Conservation (phyloP, 2,113 vertebrate genomes). For the Zonotrichia leucophrys region DNA sequence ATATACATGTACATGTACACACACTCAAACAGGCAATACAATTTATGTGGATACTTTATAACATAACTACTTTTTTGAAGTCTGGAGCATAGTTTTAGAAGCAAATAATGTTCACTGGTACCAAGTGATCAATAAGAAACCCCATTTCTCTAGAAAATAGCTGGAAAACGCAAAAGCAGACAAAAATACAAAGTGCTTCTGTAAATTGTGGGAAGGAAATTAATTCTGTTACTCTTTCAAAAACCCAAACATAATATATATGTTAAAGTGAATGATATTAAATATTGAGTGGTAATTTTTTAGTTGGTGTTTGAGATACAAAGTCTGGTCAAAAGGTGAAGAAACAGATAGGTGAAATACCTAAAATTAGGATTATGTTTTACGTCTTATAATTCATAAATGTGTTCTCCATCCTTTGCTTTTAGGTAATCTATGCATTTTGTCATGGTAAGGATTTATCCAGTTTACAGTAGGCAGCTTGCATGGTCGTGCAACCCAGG, state of each 20-base stretch:
- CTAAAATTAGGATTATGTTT: neutral
- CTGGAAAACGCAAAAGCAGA: neutral
- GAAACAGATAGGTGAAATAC: neutral
- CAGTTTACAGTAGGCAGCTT: neutral
- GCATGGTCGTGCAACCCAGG: neutral
- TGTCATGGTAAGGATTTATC: neutral
- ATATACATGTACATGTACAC: fast-evolving
- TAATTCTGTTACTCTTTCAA: neutral
- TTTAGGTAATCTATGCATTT: neutral
- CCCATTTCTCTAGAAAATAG: neutral
- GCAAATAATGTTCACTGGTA: neutral
- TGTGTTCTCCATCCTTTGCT: neutral
- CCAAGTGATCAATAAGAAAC: neutral
- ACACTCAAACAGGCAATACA: neutral
- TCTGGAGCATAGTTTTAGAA: neutral
- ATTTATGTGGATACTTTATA: neutral
- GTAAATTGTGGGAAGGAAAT: neutral
- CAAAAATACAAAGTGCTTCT: neutral
- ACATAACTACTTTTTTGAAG: neutral
- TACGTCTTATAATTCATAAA: neutral
- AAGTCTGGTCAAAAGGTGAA: neutral
- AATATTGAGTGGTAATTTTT: neutral
- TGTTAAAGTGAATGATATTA: neutral
- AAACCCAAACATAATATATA: neutral
- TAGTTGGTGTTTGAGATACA: neutral